Evolutionary conservation across 30 jellyfish, hydroid and myxozoan genomes (phyloP), one percentile per base, ranked within the genome.

Genomic region (Pelagia noctiluca): DNA sequence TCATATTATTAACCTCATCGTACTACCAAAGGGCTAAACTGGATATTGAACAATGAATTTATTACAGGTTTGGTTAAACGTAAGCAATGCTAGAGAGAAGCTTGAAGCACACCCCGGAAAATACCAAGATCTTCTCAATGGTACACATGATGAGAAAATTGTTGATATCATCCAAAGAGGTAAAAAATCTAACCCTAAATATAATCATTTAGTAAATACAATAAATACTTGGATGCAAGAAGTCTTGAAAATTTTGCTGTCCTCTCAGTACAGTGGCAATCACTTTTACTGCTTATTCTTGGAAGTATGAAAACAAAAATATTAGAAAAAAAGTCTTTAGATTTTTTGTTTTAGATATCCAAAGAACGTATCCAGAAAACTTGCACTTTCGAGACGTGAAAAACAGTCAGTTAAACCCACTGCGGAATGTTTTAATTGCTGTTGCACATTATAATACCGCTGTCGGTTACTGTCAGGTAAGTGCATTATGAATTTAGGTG

Each of bases 401-500:
- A 29, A 75, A 82, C 67, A 83, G 97, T 50, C 85, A 78, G 35
- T 63, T 93, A 78, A 64, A 46, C 5, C 71, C 96, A 8, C 82
- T 93, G 74, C 52, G 78, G 30, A 93, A 93, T 68, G 97, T 93
- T 18, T 72, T 93, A 23, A 82, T 79, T 57, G 97, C 97, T 2
- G 70, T 74, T 53, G 97, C 98, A 10, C 95, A 85, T 46, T 75
- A 93, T 83, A 93, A 93, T 25, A 50, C 50, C 35, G 38, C 67
- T 7, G 80, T 93, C 66, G 98, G 98, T 24, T 93, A 93, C 65
- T 93, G 98, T 50, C 98, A 93, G 97, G 98, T 93, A 32, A 1
- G 72, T 24, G 31, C 26, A 68, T n/a, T 65, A 2, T 63, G 28
- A 8, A 19, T 61, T 61, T n/a, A n/a, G n/a, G n/a, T n/a, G n/a